Evolutionary conservation across 2,888 invertebrate species (phyloP).

Genomic region (Sicus ferrugineus): DNA sequence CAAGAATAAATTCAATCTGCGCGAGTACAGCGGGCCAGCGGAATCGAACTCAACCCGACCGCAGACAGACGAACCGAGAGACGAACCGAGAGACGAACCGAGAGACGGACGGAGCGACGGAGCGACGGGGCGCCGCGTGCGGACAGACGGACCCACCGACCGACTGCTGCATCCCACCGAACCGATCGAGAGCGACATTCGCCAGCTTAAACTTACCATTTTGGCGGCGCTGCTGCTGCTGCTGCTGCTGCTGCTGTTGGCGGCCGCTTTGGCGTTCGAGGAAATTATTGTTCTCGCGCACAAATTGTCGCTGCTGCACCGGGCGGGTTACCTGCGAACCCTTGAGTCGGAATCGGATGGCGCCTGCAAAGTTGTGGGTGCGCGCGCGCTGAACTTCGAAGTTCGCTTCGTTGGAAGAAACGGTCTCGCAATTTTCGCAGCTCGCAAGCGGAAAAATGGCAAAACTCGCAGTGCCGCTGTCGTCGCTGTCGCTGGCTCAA

Average conservation of each 20-base stretch:
- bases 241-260: slow-evolving; percentile 20
- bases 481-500: neutral
- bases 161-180: neutral
- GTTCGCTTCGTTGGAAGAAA: no score
- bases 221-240: slow-evolving; percentile 17
- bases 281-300: neutral
- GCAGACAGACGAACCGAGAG: no score
- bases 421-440: neutral
- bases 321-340: neutral
- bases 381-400: no score
- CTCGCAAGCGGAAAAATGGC: neutral
- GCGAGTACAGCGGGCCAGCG: no score
- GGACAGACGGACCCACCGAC: neutral
- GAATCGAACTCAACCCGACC: neutral
- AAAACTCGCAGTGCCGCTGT: slow-evolving; percentile 15
- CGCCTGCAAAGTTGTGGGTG: no score
- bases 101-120: neutral
- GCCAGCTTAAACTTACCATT: slow-evolving; percentile 14
- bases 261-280: no score
- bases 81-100: no score
- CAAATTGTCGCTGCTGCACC: slow-evolving; percentile 3
- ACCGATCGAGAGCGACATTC: neutral
- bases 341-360: slow-evolving; percentile 17
- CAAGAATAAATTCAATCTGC: neutral
- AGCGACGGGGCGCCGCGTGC: neutral